These are phyloP conservation scores for Aporophyla nigra DNA, from an alignment of 2,888 invertebrate genomes.

Conservation along the genomic window DNA sequence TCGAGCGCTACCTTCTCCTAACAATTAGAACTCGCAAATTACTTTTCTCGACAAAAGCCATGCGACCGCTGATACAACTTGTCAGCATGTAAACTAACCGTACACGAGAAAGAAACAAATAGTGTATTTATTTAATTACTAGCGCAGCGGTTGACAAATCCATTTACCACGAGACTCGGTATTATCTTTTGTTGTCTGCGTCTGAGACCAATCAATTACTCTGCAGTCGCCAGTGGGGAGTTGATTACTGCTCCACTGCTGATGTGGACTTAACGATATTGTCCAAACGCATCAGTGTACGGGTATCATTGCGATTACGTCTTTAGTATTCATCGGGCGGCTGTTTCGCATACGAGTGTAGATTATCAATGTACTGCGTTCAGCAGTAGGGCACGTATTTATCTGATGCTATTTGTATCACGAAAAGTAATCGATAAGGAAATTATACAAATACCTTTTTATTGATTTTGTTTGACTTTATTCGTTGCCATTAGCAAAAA, in stretches of 20 bases:
- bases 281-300: conserved; percentile 69
- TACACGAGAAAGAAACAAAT: conserved; percentile 76
- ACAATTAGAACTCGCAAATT: conserved; percentile 46
- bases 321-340: conserved; percentile 64
- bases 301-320: conserved; percentile 59
- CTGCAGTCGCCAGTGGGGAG: conserved; percentile 79
- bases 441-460: conserved; percentile 45
- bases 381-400: conserved; percentile 46
- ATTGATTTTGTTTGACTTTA: conserved; percentile 38
- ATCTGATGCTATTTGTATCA: conserved; percentile 58
- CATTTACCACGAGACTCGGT: conserved; percentile 83
- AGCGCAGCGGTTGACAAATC: conserved; percentile 88
- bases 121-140: conserved; percentile 88
- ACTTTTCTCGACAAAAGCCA: conserved; percentile 64
- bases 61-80: conserved; percentile 72
- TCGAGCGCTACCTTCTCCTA: not conserved
- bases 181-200: conserved; percentile 89
- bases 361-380: conserved; percentile 58
- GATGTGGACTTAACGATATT: conserved; percentile 75
- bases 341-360: conserved; percentile 54
- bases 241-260: conserved; percentile 82
- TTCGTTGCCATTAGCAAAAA: not conserved
- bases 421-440: conserved; percentile 57
- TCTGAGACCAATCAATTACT: conserved; percentile 88
- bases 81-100: conserved; percentile 70